A percentile compares a stretch with the other conserved stretches of the same genome.
Evolutionary conservation across 2,797 vertebrate species (phyloP).

Genomic region (Cheirogaleus major): DNA sequence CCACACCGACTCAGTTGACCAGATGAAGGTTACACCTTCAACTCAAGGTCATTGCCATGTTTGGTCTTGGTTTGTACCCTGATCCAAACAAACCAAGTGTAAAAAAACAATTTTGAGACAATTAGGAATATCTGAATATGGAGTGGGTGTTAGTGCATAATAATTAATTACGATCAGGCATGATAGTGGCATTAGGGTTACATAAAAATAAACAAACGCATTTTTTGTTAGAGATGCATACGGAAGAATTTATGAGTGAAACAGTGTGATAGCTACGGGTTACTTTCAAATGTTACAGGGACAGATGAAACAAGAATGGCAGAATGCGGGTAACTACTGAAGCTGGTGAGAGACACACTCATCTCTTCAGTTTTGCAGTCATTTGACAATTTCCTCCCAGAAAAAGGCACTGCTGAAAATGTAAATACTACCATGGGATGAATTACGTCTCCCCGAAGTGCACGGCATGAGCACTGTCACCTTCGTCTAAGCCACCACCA

Average conservation of each 20-base stretch:
- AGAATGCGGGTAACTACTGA: neutral
- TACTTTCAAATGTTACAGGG: neutral
- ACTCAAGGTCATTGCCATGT: neutral
- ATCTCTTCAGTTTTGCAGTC: neutral
- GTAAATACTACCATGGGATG: neutral
- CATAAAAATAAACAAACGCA: neutral
- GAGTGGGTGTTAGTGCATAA: neutral
- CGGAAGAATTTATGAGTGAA: neutral
- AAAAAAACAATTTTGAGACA: neutral
- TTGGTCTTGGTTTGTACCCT: neutral
- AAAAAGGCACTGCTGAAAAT: neutral
- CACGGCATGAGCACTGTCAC: rapidly evolving
- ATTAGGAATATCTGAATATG: neutral
- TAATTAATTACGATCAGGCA: neutral
- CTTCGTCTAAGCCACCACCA: neutral
- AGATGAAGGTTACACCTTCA: neutral
- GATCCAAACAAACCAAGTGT: neutral
- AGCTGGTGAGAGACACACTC: neutral
- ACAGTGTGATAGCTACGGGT: neutral
- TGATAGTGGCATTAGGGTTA: neutral
- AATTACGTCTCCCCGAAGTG: rapidly evolving
- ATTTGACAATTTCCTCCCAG: neutral
- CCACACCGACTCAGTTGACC: neutral
- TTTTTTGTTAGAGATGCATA: neutral
- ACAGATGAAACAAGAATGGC: neutral